These are phyloP conservation scores for Catalaphyllia jardinei DNA, from an alignment of 64 coral and sea anemone genomes.

Conservation along the genomic window DNA sequence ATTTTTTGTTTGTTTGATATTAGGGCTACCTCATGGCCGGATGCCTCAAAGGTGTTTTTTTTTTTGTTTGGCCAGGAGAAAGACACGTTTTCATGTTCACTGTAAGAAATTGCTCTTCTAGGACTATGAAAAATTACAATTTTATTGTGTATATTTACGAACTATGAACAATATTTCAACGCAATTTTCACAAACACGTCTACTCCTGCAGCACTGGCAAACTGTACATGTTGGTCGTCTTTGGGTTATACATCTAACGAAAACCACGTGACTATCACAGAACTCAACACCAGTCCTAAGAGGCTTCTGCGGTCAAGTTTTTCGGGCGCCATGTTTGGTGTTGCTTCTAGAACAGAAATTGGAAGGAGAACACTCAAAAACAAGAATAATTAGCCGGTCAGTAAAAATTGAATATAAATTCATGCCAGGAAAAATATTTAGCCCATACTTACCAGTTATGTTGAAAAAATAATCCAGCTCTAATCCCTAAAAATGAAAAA, in stretches of 20 bases:
- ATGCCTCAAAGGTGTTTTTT: not conserved
- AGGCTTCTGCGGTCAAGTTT: not conserved
- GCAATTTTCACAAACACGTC: too few species aligned
- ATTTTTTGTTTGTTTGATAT: not conserved
- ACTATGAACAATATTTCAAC: too few species aligned
- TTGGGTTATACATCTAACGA: too few species aligned
- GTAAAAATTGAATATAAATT: too few species aligned
- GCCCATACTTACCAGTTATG: slow-evolving; percentile 6
- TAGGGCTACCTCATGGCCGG: not conserved
- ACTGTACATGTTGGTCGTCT: too few species aligned
- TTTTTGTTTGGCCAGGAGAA: not conserved
- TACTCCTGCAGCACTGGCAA: too few species aligned
- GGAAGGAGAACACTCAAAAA: too few species aligned
- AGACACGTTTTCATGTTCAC: not conserved
- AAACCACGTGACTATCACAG: not conserved
- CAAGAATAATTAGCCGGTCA: too few species aligned
- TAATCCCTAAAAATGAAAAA: slow-evolving; percentile 2
- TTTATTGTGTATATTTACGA: too few species aligned
- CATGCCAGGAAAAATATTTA: not conserved
- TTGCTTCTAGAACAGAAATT: not conserved
- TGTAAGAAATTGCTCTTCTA: too few species aligned
- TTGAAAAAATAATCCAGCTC: slow-evolving; percentile 36
- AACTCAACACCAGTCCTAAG: not conserved
- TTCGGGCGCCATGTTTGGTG: not conserved
- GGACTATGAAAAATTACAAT: too few species aligned